Conservation (phyloP, 2,797 vertebrate species). For the Ataeniobius toweri region DNA sequence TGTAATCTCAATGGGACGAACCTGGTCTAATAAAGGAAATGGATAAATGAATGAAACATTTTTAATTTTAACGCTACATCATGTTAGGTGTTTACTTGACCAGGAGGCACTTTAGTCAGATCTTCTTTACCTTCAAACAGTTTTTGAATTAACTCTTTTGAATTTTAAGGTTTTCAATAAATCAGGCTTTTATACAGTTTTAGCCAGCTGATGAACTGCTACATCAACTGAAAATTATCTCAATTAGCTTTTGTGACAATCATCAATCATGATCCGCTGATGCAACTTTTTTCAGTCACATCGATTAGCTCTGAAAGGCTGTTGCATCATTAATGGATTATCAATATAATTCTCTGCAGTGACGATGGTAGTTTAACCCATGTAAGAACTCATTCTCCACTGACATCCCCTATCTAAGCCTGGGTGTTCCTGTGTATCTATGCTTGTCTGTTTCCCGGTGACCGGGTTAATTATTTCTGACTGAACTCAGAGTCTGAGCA, state of each 20-base stretch:
- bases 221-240: background rate
- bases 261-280: background rate
- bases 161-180: background rate
- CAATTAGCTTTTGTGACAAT: background rate
- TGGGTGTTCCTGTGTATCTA: background rate
- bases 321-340: background rate
- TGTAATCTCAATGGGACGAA: background rate
- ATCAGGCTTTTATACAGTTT: background rate
- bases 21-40: background rate
- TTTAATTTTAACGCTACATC: background rate
- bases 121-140: background rate
- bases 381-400: background rate
- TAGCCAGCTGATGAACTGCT: no score
- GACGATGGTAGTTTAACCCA: background rate
- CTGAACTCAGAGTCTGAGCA: slow-evolving; percentile 20
- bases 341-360: background rate
- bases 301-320: background rate
- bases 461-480: slow-evolving; percentile 31
- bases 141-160: background rate
- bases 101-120: background rate
- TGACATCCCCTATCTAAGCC: background rate
- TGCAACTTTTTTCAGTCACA: background rate
- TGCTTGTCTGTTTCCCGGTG: slow-evolving; percentile 16
- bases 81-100: background rate
- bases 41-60: background rate